Percentiles rank a stretch among this genome's conserved stretches.
Evolutionary conservation across 1,140 invertebrate species (phyloP).

Genomic region (Hylyphantes graminicola): DNA sequence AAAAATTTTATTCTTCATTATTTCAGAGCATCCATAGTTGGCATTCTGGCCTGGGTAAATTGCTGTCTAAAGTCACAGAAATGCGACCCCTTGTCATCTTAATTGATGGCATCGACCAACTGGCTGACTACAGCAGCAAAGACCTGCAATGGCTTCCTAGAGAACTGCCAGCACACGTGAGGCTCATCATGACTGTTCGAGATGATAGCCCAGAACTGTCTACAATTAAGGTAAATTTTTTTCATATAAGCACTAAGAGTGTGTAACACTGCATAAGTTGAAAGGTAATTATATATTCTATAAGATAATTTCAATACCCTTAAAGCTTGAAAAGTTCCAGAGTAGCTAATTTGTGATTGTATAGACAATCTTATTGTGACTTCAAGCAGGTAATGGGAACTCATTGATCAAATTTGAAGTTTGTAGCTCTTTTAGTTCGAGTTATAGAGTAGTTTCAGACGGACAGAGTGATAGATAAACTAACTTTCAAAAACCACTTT

Average conservation of each 20-base stretch:
- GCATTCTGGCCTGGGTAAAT: constrained; percentile 68
- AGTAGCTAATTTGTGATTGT: too few species aligned
- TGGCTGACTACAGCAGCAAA: constrained; percentile 66
- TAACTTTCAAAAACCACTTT: too few species aligned
- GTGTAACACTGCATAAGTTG: neutral
- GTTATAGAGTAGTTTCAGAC: too few species aligned
- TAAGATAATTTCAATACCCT: too few species aligned
- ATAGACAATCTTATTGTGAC: neutral
- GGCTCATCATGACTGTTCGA: constrained; percentile 78
- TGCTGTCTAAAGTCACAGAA: constrained; percentile 71
- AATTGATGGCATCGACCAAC: constrained; percentile 79
- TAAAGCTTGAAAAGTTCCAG: too few species aligned
- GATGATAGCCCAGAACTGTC: constrained; percentile 70
- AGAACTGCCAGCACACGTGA: constrained; percentile 76
- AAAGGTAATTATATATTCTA: too few species aligned
- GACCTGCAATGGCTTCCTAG: constrained; percentile 76
- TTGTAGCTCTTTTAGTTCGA: too few species aligned
- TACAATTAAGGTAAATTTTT: constrained; percentile 65
- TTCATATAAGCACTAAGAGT: neutral
- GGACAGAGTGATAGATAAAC: too few species aligned
- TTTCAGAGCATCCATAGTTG: constrained; percentile 70
- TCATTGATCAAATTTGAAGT: too few species aligned
- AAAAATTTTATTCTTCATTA: neutral
- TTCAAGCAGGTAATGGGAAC: neutral
- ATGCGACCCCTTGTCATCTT: constrained; percentile 75